Evolutionary conservation across 2,113 vertebrate genomes (phyloP).

Genomic region (Tiliqua scincoides): DNA sequence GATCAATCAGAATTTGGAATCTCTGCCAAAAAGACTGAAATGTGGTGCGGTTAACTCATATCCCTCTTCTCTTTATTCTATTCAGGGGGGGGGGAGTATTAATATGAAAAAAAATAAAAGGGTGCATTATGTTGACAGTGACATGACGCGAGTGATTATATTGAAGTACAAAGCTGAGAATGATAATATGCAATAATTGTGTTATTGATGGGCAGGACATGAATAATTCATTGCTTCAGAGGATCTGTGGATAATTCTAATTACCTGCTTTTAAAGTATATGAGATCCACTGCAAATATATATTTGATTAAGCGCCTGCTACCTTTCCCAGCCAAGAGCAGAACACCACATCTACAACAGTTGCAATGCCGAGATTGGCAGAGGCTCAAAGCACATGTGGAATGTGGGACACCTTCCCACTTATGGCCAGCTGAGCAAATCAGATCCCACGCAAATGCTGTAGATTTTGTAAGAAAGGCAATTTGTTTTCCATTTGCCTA

Average conservation of each 20-base stretch:
- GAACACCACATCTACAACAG: slow-evolving; percentile 43
- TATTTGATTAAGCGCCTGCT: slow-evolving; percentile 80
- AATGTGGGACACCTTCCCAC: neutral
- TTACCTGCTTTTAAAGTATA: slow-evolving; percentile 80
- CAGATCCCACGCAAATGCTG: neutral
- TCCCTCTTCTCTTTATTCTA: slow-evolving; percentile 58
- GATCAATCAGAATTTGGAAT: slow-evolving; percentile 7
- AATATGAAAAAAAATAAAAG: slow-evolving; percentile 73
- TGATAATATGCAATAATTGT: slow-evolving; percentile 82
- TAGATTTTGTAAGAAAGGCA: too few species aligned
- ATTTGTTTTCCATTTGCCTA: neutral
- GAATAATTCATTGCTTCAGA: slow-evolving; percentile 81
- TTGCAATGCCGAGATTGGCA: slow-evolving; percentile 30
- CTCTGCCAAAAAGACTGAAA: slow-evolving; percentile 33
- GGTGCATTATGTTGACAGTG: slow-evolving; percentile 65
- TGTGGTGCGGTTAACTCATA: slow-evolving; percentile 42
- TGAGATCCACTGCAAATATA: slow-evolving; percentile 75
- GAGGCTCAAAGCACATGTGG: neutral
- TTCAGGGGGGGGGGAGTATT: slow-evolving; percentile 59
- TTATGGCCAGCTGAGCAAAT: neutral
- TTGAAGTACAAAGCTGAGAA: slow-evolving; percentile 79
- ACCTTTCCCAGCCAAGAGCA: slow-evolving; percentile 52
- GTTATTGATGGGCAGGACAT: slow-evolving; percentile 80
- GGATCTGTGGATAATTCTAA: slow-evolving; percentile 82
- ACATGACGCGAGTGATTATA: slow-evolving; percentile 75